phyloP scores from a whole-genome alignment of 2,888 invertebrate genomes.

The Leucophenga montana region DNA sequence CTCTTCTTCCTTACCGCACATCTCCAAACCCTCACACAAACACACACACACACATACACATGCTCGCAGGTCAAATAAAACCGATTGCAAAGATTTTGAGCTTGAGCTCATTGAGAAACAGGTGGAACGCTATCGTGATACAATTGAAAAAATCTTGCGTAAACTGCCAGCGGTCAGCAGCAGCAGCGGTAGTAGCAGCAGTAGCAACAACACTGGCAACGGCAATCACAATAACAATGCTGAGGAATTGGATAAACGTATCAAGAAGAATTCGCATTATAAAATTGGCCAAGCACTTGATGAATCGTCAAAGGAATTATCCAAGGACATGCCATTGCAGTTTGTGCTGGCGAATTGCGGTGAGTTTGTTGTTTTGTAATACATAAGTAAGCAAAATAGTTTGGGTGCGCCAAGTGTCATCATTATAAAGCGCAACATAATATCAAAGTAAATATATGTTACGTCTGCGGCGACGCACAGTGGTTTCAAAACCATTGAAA shows the following conservation, averaged over 20 bases:
- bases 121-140: constrained; percentile 72
- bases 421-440: constrained; percentile 45
- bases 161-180: constrained; percentile 68
- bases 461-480: not conserved
- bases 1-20: not conserved
- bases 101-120: constrained; percentile 70
- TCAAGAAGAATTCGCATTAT: constrained; percentile 91
- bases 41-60: not conserved
- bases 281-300: constrained; percentile 84
- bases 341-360: constrained; percentile 69
- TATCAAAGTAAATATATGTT: constrained; percentile 33
- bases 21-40: not conserved
- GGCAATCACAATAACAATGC: constrained; percentile 55
- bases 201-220: constrained; percentile 50
- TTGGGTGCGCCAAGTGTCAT: constrained; percentile 13
- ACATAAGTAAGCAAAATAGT: not conserved
- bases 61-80: constrained; percentile 48
- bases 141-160: constrained; percentile 73
- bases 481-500: too few species aligned
- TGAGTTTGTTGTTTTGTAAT: constrained; percentile 48
- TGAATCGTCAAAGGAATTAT: constrained; percentile 79
- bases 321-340: constrained; percentile 74
- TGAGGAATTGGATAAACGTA: constrained; percentile 81
- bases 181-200: constrained; percentile 53
- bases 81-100: constrained; percentile 69